Percentiles rank a stretch among this genome's conserved stretches.
These are phyloP conservation scores for Triplophysa bombifrons DNA, from an alignment of 2,797 vertebrate genomes.

Conservation along the genomic window DNA sequence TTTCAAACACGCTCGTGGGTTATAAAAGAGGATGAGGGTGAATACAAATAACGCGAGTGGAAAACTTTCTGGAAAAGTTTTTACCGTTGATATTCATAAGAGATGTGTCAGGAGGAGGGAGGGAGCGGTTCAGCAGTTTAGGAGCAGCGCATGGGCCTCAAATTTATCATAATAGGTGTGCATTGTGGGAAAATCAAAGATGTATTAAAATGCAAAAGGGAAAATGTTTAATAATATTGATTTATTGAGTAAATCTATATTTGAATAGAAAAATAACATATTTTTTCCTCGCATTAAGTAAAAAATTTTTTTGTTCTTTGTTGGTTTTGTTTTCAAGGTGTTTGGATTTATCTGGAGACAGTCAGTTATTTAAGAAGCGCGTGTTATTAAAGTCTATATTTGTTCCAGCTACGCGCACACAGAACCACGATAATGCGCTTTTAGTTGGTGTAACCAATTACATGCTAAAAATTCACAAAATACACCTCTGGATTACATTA, in stretches of 20 bases:
- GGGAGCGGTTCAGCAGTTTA: not conserved
- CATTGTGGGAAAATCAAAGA: not conserved
- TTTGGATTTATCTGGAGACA: not conserved
- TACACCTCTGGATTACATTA: no score
- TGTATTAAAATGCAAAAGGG: not conserved
- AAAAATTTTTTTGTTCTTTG: not conserved
- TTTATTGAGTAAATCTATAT: not conserved
- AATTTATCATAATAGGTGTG: not conserved
- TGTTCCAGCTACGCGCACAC: constrained; percentile 22
- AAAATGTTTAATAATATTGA: not conserved
- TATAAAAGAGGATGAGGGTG: not conserved
- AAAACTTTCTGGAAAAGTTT: constrained; percentile 22
- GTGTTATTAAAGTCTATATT: constrained; percentile 8
- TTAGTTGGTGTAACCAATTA: constrained; percentile 1
- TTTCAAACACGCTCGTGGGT: constrained; percentile 13
- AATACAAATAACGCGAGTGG: not conserved
- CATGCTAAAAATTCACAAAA: no score
- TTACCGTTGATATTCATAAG: not conserved
- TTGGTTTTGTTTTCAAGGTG: not conserved
- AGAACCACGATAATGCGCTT: not conserved
- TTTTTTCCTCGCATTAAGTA: not conserved
- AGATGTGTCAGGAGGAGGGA: not conserved
- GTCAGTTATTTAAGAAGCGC: not conserved
- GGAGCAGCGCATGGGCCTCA: not conserved
- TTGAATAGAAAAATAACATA: no score